Base-by-base conservation (phyloP, 2,888 invertebrate species). In the Aphrophora alni region DNA sequence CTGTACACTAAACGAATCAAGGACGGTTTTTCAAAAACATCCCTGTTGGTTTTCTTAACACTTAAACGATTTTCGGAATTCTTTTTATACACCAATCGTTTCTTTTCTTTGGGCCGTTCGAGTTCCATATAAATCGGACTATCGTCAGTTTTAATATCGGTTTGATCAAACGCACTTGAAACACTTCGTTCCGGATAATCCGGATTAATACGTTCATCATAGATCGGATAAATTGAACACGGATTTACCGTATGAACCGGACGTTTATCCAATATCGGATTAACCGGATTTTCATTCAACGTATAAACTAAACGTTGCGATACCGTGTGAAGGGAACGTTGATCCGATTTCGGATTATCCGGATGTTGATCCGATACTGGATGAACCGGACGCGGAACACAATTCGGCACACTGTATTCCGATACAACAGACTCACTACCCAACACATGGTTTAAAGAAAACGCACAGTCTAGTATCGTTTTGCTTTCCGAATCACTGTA, bases 81-180 rank as follows among this genome's bases (percentile, higher is more conserved):
- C 10, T 28, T 24, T n/a, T 72, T 75, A 25, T 51, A 8, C 38
- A 26, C 73, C 7, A 26, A 8, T 10, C 25, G 33, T 25, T 74
- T 74, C 24, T 25, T 74, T 26, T 68, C 68, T 59, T 26, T 68
- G 14, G 69, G 74, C 12, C 74, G 74, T 44, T 81, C 78, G 17
- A 81, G 38, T 70, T 81, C 81, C 81, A 81, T 78, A 51, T 81
- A 81, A n/a, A 81, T 72, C 4, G 78, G 81, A 59, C 78, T 81
- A 17, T 81, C 76, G n/a, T n/a, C 26, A 33, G 25, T 33, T 75
- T 25, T 26, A n/a, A n/a, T n/a, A n/a, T n/a, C n/a, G n/a, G n/a
- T n/a, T n/a, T n/a, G n/a, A n/a, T n/a, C n/a, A n/a, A n/a, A n/a
- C n/a, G 4, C 59, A 75, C 75, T 26, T 1, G 44, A 14, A 14